phyloP scores from a whole-genome alignment of 2,797 vertebrate genomes.

The Lacerta agilis region DNA sequence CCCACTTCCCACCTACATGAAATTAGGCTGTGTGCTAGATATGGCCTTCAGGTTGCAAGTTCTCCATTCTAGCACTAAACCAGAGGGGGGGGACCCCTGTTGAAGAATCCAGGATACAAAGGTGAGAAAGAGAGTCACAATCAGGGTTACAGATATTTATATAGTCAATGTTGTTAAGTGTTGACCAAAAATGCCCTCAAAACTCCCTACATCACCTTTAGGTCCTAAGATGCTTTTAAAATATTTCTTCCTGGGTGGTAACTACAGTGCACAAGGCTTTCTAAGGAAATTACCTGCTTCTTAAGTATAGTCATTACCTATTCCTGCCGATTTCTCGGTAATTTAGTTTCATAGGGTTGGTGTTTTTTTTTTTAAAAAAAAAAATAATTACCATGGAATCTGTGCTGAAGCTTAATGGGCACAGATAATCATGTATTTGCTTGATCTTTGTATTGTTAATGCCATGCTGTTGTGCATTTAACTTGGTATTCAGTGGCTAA shows the following conservation, averaged over 20 bases:
- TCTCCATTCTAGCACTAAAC: too few species aligned
- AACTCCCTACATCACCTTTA: slow-evolving; percentile 13
- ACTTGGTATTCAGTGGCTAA: slow-evolving; percentile 60
- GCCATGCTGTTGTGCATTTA: slow-evolving; percentile 52
- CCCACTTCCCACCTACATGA: too few species aligned
- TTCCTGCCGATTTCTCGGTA: slow-evolving; percentile 49
- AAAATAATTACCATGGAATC: slow-evolving; percentile 58
- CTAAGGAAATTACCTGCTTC: slow-evolving; percentile 58
- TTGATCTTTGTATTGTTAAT: slow-evolving; percentile 61
- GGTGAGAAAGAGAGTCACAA: background rate
- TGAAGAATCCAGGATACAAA: background rate
- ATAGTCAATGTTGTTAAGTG: background rate
- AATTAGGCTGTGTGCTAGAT: background rate
- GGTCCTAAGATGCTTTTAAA: background rate
- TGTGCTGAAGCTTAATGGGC: slow-evolving; percentile 53
- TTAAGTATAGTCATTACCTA: slow-evolving; percentile 62
- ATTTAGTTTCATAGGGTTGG: slow-evolving; percentile 47
- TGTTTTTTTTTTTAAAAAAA: background rate
- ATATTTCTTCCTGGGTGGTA: slow-evolving; percentile 39
- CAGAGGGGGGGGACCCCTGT: too few species aligned
- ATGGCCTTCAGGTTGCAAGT: too few species aligned
- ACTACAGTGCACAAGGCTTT: slow-evolving; percentile 36
- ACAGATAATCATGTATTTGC: slow-evolving; percentile 70
- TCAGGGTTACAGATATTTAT: background rate
- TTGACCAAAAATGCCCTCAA: background rate